phyloP scores from a whole-genome alignment of 2,113 vertebrate genomes.

The Aphyosemion australe region DNA sequence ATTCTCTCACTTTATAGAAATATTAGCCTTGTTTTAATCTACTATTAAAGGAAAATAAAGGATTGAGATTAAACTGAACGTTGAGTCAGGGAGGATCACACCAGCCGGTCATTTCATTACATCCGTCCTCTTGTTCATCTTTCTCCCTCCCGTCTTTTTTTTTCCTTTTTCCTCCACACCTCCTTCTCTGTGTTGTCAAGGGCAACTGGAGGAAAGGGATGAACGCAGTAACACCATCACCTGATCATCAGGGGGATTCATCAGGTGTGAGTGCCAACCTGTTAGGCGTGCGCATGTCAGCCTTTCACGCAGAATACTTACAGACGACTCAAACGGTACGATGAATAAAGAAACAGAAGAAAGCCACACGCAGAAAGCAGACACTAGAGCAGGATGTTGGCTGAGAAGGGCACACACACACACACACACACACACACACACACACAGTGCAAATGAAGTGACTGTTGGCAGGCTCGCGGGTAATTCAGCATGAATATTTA shows the following conservation, averaged over 20 bases:
- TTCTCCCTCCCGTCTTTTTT: no score
- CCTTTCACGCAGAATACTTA: not conserved
- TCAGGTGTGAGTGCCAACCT: conserved; percentile 27
- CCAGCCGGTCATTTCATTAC: not conserved
- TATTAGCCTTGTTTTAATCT: not conserved
- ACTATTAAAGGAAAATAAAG: not conserved
- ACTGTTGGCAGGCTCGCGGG: conserved; percentile 49
- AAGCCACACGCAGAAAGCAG: not conserved
- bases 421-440: conserved; percentile 5
- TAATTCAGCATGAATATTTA: conserved; percentile 69
- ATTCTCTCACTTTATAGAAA: not conserved
- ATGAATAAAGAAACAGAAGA: not conserved
- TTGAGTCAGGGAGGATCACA: not conserved
- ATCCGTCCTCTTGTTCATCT: not conserved
- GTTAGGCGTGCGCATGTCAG: not conserved
- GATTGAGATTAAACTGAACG: not conserved
- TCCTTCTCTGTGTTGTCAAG: conserved; percentile 54
- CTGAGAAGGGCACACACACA: no score
- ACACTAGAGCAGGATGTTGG: no score
- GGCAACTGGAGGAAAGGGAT: conserved; percentile 54
- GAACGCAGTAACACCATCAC: conserved; percentile 46
- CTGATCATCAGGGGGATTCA: conserved; percentile 43
- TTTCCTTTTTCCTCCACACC: no score
- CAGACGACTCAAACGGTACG: not conserved
- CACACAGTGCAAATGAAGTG: conserved; percentile 51